These are phyloP conservation scores for Pammene fasciana DNA, from an alignment of 2,888 invertebrate genomes.

Conservation along the genomic window DNA sequence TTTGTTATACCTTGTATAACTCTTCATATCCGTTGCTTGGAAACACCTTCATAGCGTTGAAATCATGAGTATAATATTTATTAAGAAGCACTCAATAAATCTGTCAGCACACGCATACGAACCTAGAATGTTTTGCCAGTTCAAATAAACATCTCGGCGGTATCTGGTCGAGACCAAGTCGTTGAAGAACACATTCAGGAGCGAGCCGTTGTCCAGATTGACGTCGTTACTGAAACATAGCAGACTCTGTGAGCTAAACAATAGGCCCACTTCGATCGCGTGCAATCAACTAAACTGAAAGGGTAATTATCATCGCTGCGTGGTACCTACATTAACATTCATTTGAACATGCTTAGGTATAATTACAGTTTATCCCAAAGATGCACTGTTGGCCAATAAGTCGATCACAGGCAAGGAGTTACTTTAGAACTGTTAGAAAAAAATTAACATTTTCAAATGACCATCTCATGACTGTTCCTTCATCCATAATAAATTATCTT, in stretches of 20 bases:
- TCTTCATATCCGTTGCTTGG: too few species aligned
- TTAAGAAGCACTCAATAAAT: slow-evolving; percentile 22
- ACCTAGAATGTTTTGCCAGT: slow-evolving; percentile 89
- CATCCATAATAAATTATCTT: background rate
- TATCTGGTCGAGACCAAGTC: slow-evolving; percentile 87
- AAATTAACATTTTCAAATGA: too few species aligned
- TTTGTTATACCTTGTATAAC: too few species aligned
- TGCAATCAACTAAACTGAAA: background rate
- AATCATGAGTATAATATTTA: slow-evolving; percentile 8
- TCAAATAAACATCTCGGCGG: slow-evolving; percentile 86
- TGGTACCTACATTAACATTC: background rate
- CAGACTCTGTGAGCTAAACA: slow-evolving; percentile 10
- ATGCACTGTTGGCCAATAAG: background rate
- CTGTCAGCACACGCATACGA: slow-evolving; percentile 48
- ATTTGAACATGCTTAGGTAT: background rate
- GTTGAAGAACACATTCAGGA: slow-evolving; percentile 86
- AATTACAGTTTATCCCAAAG: background rate
- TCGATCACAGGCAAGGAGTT: background rate
- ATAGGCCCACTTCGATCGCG: background rate
- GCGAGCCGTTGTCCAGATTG: slow-evolving; percentile 77
- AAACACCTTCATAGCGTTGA: slow-evolving; percentile 5
- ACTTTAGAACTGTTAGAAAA: background rate
- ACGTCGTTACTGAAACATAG: slow-evolving; percentile 69
- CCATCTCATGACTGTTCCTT: too few species aligned
- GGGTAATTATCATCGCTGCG: background rate